Conservation (phyloP, 2,888 invertebrate species). For the Bembecia ichneumoniformis region DNA sequence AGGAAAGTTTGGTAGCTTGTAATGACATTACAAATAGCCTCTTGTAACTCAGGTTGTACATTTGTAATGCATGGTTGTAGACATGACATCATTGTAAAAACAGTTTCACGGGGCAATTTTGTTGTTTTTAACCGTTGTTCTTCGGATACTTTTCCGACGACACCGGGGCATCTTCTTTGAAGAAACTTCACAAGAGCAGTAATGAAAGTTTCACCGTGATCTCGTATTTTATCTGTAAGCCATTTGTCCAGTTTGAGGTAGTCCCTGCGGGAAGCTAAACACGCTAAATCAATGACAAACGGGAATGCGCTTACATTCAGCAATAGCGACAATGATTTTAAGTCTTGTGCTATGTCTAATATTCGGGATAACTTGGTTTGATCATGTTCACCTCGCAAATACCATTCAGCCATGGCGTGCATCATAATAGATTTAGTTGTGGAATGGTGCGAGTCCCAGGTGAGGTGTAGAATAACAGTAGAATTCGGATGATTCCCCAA, state of each 20-base stretch:
- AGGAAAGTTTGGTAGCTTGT: conserved; percentile 84
- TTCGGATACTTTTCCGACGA: conserved; percentile 83
- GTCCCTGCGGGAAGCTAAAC: conserved; percentile 95
- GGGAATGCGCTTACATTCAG: conserved; percentile 92
- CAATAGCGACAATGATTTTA: conserved; percentile 91
- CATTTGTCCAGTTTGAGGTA: conserved; percentile 99
- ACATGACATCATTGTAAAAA: conserved; percentile 90
- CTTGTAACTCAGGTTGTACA: conserved; percentile 87
- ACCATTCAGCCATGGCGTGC: conserved; percentile 99
- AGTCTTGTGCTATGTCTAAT: conserved; percentile 96
- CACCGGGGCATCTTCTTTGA: conserved; percentile 87
- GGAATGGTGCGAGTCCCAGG: conserved; percentile 89
- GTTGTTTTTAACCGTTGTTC: conserved; percentile 87
- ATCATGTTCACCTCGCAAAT: conserved; percentile 91
- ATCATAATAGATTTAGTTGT: conserved; percentile 87
- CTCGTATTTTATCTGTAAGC: conserved; percentile 96
- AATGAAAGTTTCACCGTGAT: conserved; percentile 93
- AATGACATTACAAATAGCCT: conserved; percentile 88
- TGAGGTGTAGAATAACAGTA: conserved; percentile 94
- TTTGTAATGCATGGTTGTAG: conserved; percentile 81
- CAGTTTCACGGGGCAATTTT: conserved; percentile 90
- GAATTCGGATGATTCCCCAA: conserved; percentile 97
- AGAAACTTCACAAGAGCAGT: conserved; percentile 89
- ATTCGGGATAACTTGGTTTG: conserved; percentile 94
- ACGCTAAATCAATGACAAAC: conserved; percentile 98